Evolutionary conservation across 2,888 invertebrate species (phyloP).

Genomic region (Harpalus rufipes): DNA sequence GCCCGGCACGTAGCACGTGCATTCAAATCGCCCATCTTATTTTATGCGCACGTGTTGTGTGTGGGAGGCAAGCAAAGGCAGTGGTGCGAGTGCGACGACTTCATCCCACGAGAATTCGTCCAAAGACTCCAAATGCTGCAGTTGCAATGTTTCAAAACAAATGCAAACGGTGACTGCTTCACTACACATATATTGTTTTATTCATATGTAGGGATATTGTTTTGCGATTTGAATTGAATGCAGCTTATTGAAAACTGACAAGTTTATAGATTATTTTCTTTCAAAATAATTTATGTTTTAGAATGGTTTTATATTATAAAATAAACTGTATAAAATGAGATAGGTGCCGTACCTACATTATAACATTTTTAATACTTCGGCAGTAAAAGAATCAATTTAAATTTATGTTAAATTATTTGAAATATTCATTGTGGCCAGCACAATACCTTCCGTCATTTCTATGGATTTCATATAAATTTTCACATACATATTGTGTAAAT

Average conservation of each 20-base stretch:
- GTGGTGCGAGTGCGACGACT: neutral
- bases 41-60: slow-evolving; percentile 56
- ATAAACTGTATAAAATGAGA: too few relatives aligned
- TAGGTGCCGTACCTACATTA: too few relatives aligned
- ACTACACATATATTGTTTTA: neutral
- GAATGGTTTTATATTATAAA: too few relatives aligned
- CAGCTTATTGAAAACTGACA: neutral
- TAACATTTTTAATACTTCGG: too few relatives aligned
- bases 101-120: slow-evolving; percentile 27
- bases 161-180: neutral
- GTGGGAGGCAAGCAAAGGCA: neutral
- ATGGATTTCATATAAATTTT: too few relatives aligned
- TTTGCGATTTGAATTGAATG: neutral
- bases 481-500: too few relatives aligned
- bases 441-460: too few relatives aligned
- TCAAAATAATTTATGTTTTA: too few relatives aligned
- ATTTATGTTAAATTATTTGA: too few relatives aligned
- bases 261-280: too few relatives aligned
- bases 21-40: slow-evolving; percentile 65
- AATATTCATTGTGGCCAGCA: too few relatives aligned
- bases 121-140: neutral
- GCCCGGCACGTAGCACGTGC: slow-evolving; percentile 45
- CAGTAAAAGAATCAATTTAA: too few relatives aligned
- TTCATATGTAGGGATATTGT: neutral
- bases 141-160: slow-evolving; percentile 14